A percentile compares a stretch with the other conserved stretches of the same genome.
phyloP scores from a whole-genome alignment of 2,797 vertebrate species.

The Vespertilio murinus region DNA sequence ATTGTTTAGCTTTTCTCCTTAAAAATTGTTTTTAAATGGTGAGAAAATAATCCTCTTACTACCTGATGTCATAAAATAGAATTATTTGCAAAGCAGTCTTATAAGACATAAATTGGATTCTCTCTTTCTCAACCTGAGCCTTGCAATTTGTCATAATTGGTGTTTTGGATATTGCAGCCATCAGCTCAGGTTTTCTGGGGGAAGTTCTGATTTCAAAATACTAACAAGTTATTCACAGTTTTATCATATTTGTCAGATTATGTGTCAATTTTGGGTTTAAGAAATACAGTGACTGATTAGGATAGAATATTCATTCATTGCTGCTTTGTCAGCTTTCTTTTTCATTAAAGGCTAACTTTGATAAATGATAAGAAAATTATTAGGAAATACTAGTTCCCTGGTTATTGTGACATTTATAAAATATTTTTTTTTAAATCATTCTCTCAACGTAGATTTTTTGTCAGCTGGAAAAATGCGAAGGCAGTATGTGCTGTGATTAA shows the following conservation, averaged over 20 bases:
- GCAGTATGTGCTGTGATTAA: not conserved
- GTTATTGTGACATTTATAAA: not conserved
- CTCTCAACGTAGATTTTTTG: not conserved
- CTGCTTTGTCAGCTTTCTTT: not conserved
- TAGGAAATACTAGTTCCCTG: not conserved
- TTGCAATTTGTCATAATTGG: not conserved
- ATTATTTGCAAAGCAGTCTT: slow-evolving; percentile 9
- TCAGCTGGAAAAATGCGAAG: not conserved
- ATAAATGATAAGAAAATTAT: not conserved
- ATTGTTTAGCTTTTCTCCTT: not conserved
- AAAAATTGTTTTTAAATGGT: slow-evolving; percentile 19
- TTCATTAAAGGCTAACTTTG: slow-evolving; percentile 20
- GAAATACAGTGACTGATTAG: not conserved
- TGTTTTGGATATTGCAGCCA: not conserved
- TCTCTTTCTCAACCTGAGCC: not conserved
- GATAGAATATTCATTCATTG: not conserved
- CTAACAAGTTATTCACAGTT: not conserved
- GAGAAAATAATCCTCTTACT: not conserved
- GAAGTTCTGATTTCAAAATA: not conserved
- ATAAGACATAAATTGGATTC: not conserved
- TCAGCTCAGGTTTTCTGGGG: not conserved
- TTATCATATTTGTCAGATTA: not conserved
- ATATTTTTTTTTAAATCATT: not conserved
- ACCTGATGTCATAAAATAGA: not conserved
- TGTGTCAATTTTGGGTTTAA: not conserved